Conservation (phyloP, 2,888 invertebrate genomes). For the Macrophya annulata region DNA sequence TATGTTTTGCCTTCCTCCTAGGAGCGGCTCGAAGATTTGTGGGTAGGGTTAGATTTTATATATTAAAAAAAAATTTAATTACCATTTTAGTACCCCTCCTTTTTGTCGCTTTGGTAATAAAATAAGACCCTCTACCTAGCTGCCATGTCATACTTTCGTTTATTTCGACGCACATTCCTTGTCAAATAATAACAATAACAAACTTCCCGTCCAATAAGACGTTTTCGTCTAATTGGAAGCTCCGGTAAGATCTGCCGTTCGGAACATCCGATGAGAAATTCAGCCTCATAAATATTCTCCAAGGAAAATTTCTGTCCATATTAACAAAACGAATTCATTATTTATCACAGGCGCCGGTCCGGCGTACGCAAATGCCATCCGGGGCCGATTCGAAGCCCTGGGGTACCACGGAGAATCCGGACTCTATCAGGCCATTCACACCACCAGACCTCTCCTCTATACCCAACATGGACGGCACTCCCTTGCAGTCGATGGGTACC, state of each 20-base stretch:
- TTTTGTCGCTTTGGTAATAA: background rate
- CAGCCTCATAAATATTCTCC: constrained; percentile 27
- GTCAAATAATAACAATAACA: background rate
- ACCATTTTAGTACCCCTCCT: background rate
- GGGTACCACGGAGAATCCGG: constrained; percentile 62
- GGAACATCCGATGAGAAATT: constrained; percentile 30
- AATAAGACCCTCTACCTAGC: background rate
- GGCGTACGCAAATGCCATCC: constrained; percentile 76
- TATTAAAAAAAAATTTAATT: constrained; percentile 1
- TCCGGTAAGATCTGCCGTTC: no score
- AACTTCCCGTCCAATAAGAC: background rate
- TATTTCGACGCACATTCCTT: background rate
- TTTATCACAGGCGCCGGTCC: constrained; percentile 74
- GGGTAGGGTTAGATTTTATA: background rate
- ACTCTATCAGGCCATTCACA: constrained; percentile 73
- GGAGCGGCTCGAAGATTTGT: constrained; percentile 1
- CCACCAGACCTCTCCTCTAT: constrained; percentile 77
- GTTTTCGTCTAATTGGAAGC: constrained; percentile 28
- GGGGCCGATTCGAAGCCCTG: constrained; percentile 73
- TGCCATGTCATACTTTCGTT: background rate
- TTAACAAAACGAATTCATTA: constrained; percentile 24
- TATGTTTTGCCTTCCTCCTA: background rate
- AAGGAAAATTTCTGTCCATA: background rate
- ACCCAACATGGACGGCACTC: constrained; percentile 78
- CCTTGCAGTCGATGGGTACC: constrained; percentile 63